Percentiles rank a stretch among this genome's conserved stretches.
phyloP scores from a whole-genome alignment of 2,797 vertebrate genomes.

The Taenioides sp. region DNA sequence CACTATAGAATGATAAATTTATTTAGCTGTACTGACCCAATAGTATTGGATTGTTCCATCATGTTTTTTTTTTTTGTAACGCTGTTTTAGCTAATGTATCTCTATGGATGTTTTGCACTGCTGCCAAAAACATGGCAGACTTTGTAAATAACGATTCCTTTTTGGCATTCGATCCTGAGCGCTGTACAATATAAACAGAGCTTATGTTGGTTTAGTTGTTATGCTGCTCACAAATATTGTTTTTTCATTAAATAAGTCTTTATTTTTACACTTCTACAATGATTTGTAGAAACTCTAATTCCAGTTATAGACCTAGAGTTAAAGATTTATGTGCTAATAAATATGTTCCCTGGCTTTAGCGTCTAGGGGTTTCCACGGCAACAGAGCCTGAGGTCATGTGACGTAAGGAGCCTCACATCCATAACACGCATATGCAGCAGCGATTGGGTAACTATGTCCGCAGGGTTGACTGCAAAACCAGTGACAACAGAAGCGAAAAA shows the following conservation, averaged over 20 bases:
- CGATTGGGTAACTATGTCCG: neutral
- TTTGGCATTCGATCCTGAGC: too few species aligned
- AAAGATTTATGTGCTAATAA: neutral
- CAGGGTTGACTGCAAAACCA: neutral
- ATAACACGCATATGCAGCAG: constrained; percentile 4
- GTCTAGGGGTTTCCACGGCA: constrained; percentile 27
- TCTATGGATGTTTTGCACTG: too few species aligned
- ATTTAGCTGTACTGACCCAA: too few species aligned
- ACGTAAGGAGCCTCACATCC: constrained; percentile 30
- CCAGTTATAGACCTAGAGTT: neutral
- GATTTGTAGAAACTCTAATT: neutral
- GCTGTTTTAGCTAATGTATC: too few species aligned
- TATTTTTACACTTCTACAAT: neutral
- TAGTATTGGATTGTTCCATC: too few species aligned
- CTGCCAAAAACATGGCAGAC: too few species aligned
- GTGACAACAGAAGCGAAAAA: neutral
- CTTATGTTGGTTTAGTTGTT: neutral
- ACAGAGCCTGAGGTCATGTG: constrained; percentile 18
- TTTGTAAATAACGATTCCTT: too few species aligned
- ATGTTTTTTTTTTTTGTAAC: too few species aligned
- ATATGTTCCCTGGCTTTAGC: constrained; percentile 13
- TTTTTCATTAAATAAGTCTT: neutral
- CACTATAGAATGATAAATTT: too few species aligned
- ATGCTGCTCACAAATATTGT: neutral
- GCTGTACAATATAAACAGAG: too few species aligned